Base-by-base conservation (phyloP, 2,888 invertebrate genomes). In the Mimumesa dahlbomi region DNA sequence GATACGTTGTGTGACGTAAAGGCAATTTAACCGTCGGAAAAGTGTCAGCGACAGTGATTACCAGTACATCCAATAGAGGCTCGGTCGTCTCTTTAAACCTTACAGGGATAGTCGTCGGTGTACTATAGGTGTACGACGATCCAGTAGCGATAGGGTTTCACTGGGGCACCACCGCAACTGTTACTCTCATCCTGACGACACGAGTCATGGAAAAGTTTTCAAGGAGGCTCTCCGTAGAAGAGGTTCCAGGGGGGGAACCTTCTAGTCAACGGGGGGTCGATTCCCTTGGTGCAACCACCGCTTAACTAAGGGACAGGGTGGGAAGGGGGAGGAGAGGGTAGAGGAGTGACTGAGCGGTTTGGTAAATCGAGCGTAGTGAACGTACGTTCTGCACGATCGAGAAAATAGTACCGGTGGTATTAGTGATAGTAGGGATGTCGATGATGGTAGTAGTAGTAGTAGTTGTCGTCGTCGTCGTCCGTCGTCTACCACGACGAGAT, bases 301-400 rank as follows among this genome's bases (percentile, higher is more conserved):
- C 50, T 79, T 75, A 79, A 73, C 74, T 64, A 66, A 65, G 69
- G 62, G 61, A 58, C 21, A 53, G 25, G n/a, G n/a, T n/a, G n/a
- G n/a, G n/a, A n/a, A n/a, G n/a, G n/a, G n/a, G n/a, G n/a, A n/a
- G n/a, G n/a, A n/a, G n/a, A n/a, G n/a, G n/a, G n/a, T n/a, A n/a
- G 43, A 45, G 38, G 22, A 46, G 43, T 52, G 61, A 71, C 63
- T 54, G 79, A 79, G 58, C 70, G 72, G 65, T 75, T 74, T 63
- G 81, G 63, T 80, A 81, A 80, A 81, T 80, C 74, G 78, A 81
- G 81, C 80, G 73, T 69, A 52, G 68, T 70, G 58, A 66, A 75
- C 77, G 64, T 65, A 62, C 62, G 70, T 74, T 78, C 68, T 64
- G 59, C 74, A 68, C 68, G 80, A 77, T 67, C 68, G 76, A 45